These are phyloP conservation scores for Amphiprion clarkii DNA, from an alignment of 2,797 vertebrate species.

Conservation along the genomic window DNA sequence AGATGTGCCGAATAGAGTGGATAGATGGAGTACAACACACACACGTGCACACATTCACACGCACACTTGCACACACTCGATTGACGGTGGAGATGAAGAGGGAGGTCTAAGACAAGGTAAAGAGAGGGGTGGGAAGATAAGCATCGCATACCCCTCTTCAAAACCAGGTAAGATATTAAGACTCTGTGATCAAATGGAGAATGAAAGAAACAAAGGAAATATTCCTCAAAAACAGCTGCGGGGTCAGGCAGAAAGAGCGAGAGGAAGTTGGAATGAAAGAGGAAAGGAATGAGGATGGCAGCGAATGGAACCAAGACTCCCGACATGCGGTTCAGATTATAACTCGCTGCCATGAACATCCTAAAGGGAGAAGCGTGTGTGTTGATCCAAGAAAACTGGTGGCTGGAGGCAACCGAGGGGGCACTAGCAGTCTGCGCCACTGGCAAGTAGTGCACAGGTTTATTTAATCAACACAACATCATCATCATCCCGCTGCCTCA, in stretches of 20 bases:
- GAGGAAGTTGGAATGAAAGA: slow-evolving; percentile 70
- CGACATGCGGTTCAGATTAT: slow-evolving; percentile 75
- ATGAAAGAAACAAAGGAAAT: slow-evolving; percentile 53
- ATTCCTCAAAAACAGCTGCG: slow-evolving; percentile 53
- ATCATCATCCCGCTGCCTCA: slow-evolving; percentile 30
- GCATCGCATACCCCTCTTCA: slow-evolving; percentile 32
- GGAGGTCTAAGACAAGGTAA: slow-evolving; percentile 49
- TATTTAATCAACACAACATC: slow-evolving; percentile 46
- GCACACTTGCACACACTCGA: slow-evolving; percentile 32
- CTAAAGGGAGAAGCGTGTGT: slow-evolving; percentile 54
- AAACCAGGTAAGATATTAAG: slow-evolving; percentile 54
- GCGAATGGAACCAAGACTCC: slow-evolving; percentile 57
- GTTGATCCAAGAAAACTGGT: slow-evolving; percentile 45
- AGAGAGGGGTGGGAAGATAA: slow-evolving; percentile 48
- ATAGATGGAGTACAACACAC: slow-evolving; percentile 53
- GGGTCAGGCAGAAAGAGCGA: slow-evolving; percentile 63
- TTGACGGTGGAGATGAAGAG: slow-evolving; percentile 32
- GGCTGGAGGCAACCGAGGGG: slow-evolving; percentile 42
- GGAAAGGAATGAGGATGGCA: slow-evolving; percentile 64
- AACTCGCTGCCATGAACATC: slow-evolving; percentile 66
- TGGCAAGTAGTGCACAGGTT: slow-evolving; percentile 20
- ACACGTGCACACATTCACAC: slow-evolving; percentile 52
- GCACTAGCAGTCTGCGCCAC: slow-evolving; percentile 16
- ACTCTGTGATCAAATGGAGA: slow-evolving; percentile 50
- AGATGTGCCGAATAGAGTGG: slow-evolving; percentile 83